Evolutionary conservation across 1,140 invertebrate species (phyloP).

Genomic region (Nymphalis io): DNA sequence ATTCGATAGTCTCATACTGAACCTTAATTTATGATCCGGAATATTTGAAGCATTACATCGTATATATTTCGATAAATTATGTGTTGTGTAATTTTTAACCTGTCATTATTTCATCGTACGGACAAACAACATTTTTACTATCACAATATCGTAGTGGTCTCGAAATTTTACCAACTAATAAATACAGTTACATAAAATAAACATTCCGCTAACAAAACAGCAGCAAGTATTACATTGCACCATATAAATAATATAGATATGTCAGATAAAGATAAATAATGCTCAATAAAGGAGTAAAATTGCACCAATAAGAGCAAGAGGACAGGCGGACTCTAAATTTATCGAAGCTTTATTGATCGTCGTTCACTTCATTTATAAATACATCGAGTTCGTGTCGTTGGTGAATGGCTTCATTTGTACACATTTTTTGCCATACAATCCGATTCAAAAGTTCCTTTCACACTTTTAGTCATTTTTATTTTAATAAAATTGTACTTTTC

Average conservation of each 20-base stretch:
- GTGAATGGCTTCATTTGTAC: conserved; percentile 27
- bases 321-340: conserved; percentile 16
- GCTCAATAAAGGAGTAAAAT: conserved; percentile 9
- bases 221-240: conserved; percentile 4
- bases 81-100: too few species aligned
- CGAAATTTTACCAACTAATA: conserved; percentile 10
- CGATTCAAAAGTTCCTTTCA: conserved; percentile 5
- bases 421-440: conserved; percentile 13
- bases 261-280: conserved; percentile 16
- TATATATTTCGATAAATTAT: too few species aligned
- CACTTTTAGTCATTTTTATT: neutral
- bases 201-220: conserved; percentile 7
- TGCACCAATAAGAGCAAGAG: conserved; percentile 14
- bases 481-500: too few species aligned
- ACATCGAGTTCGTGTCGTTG: conserved; percentile 14
- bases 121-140: neutral
- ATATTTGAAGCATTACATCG: too few species aligned
- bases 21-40: too few species aligned
- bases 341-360: conserved; percentile 16
- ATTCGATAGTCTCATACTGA: too few species aligned
- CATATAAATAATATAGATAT: conserved; percentile 15
- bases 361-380: conserved; percentile 22
- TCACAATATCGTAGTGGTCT: neutral
- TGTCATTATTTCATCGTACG: neutral
- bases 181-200: conserved; percentile 5